Conservation (phyloP, 2,888 invertebrate genomes). For the Lysandra coridon region DNA sequence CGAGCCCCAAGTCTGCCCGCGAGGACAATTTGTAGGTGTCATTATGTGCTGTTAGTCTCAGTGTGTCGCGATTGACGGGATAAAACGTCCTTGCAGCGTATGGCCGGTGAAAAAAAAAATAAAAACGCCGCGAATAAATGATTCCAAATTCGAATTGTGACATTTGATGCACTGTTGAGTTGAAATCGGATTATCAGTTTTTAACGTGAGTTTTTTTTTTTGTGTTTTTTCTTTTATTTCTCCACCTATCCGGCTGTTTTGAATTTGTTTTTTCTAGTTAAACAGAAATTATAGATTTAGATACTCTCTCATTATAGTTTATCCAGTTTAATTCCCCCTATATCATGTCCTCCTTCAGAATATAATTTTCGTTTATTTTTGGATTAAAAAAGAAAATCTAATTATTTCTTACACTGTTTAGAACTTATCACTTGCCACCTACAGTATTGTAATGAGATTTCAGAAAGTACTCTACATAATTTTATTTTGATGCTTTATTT, state of each 20-base stretch:
- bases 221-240: slow-evolving; percentile 47
- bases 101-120: slow-evolving; percentile 32
- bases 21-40: slow-evolving; percentile 71
- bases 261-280: not conserved
- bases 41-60: slow-evolving; percentile 73
- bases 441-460: no score
- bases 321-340: not conserved
- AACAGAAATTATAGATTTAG: not conserved
- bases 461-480: not conserved
- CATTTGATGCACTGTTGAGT: not conserved
- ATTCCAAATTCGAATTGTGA: slow-evolving; percentile 3
- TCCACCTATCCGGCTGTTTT: not conserved
- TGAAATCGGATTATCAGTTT: slow-evolving; percentile 9
- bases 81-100: slow-evolving; percentile 49
- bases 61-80: slow-evolving; percentile 62
- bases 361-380: not conserved
- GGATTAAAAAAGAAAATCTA: not conserved
- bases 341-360: no score
- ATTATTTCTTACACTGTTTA: not conserved
- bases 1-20: slow-evolving; percentile 63
- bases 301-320: not conserved
- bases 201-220: slow-evolving; percentile 45
- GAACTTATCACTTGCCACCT: not conserved
- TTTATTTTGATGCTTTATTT: not conserved
- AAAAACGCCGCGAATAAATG: not conserved